These are phyloP conservation scores for Alviniconcha marisindica DNA, from an alignment of 1,140 invertebrate genomes.

Conservation along the genomic window DNA sequence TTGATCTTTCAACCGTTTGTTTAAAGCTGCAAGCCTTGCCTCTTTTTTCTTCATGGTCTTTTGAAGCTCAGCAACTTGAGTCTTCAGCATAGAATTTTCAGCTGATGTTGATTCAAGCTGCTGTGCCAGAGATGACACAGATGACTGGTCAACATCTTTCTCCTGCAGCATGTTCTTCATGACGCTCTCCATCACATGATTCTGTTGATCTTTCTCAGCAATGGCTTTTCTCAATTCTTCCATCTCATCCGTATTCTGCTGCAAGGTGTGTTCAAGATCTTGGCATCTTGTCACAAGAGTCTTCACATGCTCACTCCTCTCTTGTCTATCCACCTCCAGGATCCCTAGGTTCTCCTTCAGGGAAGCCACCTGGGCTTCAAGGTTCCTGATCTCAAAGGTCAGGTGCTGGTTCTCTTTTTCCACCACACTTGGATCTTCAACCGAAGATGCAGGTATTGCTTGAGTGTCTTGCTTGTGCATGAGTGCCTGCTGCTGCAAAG, in stretches of 20 bases:
- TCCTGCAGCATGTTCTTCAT: constrained; percentile 48
- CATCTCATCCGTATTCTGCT: constrained; percentile 37
- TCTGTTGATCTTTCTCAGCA: constrained; percentile 43
- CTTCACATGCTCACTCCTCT: constrained; percentile 47
- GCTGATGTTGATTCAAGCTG: constrained; percentile 42
- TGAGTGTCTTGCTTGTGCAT: not conserved
- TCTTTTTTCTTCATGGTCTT: constrained; percentile 54
- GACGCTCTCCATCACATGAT: constrained; percentile 42
- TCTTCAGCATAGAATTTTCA: constrained; percentile 25
- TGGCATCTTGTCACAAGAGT: not conserved
- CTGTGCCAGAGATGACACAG: constrained; percentile 29
- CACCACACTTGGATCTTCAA: not conserved
- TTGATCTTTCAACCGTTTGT: constrained; percentile 39
- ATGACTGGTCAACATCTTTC: constrained; percentile 41
- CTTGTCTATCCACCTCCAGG: constrained; percentile 49
- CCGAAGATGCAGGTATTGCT: not conserved
- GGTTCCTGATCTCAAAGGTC: constrained; percentile 32
- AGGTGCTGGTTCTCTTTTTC: constrained; percentile 31
- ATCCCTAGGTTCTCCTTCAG: constrained; percentile 54
- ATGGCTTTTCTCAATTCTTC: constrained; percentile 43
- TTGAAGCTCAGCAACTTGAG: constrained; percentile 50
- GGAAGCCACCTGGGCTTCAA: constrained; percentile 47
- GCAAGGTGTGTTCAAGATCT: constrained; percentile 43
- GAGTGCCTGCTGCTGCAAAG: constrained; percentile 2
- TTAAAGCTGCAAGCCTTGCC: constrained; percentile 42